These are phyloP conservation scores for Silvanus unidentatus DNA, from an alignment of 2,888 invertebrate genomes.

Conservation along the genomic window DNA sequence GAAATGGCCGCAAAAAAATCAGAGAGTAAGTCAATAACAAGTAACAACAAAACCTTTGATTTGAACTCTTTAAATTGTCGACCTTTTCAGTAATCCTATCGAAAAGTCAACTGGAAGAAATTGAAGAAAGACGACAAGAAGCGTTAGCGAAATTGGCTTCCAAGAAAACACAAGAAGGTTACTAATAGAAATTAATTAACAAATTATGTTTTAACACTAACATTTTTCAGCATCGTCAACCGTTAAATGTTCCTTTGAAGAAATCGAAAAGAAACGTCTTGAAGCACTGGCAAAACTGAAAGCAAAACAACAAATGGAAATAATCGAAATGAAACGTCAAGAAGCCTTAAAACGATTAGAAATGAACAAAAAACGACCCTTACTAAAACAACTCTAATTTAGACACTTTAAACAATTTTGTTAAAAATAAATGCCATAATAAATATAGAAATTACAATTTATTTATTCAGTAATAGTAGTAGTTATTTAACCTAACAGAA, in stretches of 20 bases:
- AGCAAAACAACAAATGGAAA: constrained; percentile 41
- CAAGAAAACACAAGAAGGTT: constrained; percentile 39
- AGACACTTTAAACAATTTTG: too few relatives aligned
- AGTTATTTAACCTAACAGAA: not conserved
- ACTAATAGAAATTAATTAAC: too few relatives aligned
- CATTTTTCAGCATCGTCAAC: not conserved
- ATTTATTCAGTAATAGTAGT: too few relatives aligned
- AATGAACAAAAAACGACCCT: constrained; percentile 31
- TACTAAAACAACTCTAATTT: too few relatives aligned
- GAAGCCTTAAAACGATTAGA: constrained; percentile 40
- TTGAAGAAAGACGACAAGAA: constrained; percentile 55
- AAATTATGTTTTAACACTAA: not conserved
- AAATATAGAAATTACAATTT: too few relatives aligned
- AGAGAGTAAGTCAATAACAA: constrained; percentile 3
- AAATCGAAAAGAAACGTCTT: constrained; percentile 47
- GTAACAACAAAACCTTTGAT: constrained; percentile 6
- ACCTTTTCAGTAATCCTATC: constrained; percentile 17
- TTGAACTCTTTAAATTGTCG: constrained; percentile 1
- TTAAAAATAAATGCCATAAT: too few relatives aligned
- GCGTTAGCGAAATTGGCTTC: constrained; percentile 56
- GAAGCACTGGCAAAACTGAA: constrained; percentile 46
- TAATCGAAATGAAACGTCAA: constrained; percentile 39
- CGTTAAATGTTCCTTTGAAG: constrained; percentile 43
- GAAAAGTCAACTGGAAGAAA: constrained; percentile 55
- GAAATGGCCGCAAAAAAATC: constrained; percentile 22